phyloP scores from a whole-genome alignment of 2,113 vertebrate species.

The Osmerus eperlanus region DNA sequence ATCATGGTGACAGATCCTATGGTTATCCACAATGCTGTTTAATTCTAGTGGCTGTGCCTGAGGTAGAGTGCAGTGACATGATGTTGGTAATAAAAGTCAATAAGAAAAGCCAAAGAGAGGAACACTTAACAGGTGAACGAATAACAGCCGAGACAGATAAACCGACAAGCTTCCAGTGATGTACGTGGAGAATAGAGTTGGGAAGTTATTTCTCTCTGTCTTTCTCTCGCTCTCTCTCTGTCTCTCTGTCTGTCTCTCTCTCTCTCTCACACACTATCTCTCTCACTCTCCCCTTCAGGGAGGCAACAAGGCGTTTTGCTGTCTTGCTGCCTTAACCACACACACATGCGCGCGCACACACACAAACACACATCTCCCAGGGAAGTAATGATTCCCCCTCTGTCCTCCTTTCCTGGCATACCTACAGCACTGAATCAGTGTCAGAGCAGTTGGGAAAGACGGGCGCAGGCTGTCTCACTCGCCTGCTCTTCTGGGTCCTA shows the following conservation, averaged over 20 bases:
- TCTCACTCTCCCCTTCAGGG: slow-evolving; percentile 8
- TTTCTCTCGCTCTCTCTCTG: no score
- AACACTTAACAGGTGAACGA: no score
- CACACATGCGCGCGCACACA: background rate
- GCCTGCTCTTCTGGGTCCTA: slow-evolving; percentile 44
- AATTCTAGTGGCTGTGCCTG: no score
- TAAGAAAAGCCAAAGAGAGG: no score
- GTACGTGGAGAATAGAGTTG: no score
- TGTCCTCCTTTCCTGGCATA: slow-evolving; percentile 29
- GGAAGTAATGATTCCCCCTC: slow-evolving; percentile 54
- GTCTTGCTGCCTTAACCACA: slow-evolving; percentile 14
- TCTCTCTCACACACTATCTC: background rate
- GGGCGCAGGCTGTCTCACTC: slow-evolving; percentile 36
- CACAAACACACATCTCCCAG: slow-evolving; percentile 27
- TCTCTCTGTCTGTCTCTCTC: background rate
- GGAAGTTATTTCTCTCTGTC: no score
- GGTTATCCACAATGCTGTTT: background rate
- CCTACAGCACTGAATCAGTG: slow-evolving; percentile 45
- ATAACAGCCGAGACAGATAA: no score
- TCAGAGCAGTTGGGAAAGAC: slow-evolving; percentile 38
- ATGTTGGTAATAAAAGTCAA: no score
- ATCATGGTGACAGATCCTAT: background rate
- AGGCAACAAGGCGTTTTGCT: slow-evolving; percentile 31
- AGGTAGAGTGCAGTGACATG: no score
- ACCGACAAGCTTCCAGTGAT: no score